These are phyloP conservation scores for Plagodis dolabraria DNA, from an alignment of 2,888 invertebrate species.

Conservation along the genomic window DNA sequence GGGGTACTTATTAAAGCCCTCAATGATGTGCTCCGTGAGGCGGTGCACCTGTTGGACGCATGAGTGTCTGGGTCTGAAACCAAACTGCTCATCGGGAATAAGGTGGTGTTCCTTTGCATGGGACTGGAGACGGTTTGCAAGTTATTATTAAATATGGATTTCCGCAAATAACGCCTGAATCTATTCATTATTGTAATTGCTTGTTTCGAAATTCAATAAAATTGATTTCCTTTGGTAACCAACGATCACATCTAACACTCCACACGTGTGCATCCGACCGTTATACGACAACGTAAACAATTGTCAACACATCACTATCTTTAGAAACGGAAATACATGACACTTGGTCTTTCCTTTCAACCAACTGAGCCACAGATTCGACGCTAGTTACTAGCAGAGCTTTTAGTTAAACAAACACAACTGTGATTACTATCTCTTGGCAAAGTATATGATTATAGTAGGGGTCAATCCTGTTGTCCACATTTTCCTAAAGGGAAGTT, in stretches of 20 bases:
- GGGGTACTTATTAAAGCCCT: too few relatives aligned
- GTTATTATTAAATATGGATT: too few relatives aligned
- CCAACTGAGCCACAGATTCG: background rate
- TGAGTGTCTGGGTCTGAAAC: too few relatives aligned
- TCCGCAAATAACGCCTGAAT: too few relatives aligned
- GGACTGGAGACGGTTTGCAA: too few relatives aligned
- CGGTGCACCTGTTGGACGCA: too few relatives aligned
- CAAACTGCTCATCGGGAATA: too few relatives aligned
- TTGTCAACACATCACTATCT: constrained; percentile 19
- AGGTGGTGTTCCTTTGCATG: too few relatives aligned
- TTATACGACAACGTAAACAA: constrained; percentile 21
- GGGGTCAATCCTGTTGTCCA: background rate
- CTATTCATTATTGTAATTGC: too few relatives aligned
- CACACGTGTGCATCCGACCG: constrained; percentile 2
- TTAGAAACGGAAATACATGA: constrained; percentile 32
- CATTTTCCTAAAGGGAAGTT: background rate
- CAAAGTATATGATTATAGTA: background rate
- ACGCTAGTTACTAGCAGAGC: constrained; percentile 13
- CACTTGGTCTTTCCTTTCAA: constrained; percentile 35
- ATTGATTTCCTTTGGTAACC: background rate
- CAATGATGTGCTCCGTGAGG: too few relatives aligned
- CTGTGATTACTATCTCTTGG: constrained; percentile 14
- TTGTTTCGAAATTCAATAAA: too few relatives aligned
- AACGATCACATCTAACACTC: background rate
- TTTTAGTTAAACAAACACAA: constrained; percentile 44